Evolutionary conservation across 2,888 invertebrate species (phyloP).

Genomic region (Sericinus montela): DNA sequence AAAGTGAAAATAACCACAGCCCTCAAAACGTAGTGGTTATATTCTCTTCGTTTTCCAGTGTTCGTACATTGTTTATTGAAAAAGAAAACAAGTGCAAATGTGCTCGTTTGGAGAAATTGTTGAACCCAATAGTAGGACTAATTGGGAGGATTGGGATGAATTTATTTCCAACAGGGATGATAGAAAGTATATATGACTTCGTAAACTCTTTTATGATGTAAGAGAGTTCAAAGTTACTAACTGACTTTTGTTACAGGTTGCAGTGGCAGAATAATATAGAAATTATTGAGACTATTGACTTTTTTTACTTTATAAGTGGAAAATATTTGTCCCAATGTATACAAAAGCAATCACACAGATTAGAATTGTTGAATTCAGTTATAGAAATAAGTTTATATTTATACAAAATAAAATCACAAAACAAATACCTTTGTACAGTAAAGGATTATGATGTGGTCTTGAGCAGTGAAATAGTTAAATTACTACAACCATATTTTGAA

Average conservation of each 20-base stretch:
- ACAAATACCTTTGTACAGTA: conserved; percentile 52
- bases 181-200: conserved; percentile 30
- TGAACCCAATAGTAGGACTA: conserved; percentile 57
- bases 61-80: no score
- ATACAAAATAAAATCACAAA: conserved; percentile 38
- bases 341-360: conserved; percentile 24
- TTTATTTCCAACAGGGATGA: conserved; percentile 27
- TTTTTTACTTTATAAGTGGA: conserved; percentile 60
- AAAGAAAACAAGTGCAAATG: conserved; percentile 36
- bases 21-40: no score
- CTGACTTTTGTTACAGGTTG: conserved; percentile 42
- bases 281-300: conserved; percentile 40
- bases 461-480: conserved; percentile 58
- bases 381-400: conserved; percentile 47
- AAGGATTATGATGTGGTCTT: conserved; percentile 56
- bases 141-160: conserved; percentile 74
- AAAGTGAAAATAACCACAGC: no score
- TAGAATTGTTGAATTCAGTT: conserved; percentile 46
- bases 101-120: conserved; percentile 62
- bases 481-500: conserved; percentile 45
- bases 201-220: neutral
- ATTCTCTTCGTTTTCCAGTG: no score
- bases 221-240: neutral
- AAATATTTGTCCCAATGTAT: conserved; percentile 54
- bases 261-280: conserved; percentile 39